Base-by-base conservation (phyloP, 2,888 invertebrate species). In the Volucella zonaria region DNA sequence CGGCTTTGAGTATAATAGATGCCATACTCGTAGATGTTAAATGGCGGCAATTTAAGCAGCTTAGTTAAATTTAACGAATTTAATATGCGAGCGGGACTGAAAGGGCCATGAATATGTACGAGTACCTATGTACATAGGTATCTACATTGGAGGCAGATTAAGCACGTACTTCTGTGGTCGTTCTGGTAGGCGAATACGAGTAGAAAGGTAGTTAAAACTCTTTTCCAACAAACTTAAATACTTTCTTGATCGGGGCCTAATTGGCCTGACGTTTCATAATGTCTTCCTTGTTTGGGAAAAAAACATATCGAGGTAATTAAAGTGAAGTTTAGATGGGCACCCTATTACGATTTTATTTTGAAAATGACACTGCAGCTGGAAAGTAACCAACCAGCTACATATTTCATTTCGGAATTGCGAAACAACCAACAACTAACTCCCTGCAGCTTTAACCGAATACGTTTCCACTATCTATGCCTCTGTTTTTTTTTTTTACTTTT, bases 41-140 rank as follows among this genome's bases (percentile, higher is more conserved):
- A 79, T 70, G 82, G 59, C 66, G 79, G 74, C 70, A 70, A 70
- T 79, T 79, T 83, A 83, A 83, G 75, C 74, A 59, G 79, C 73
- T 83, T 79, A 83, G 74, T 83, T 75, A 79, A 79, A 83, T 83
- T 79, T 52, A 75, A 79, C 64, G 74, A 74, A 74, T 51, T 74
- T 59, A 74, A 74, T 78, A 64, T 79, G 82, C 61, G 54, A 78
- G 23, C 62, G 40, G 42, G 49, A 40, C 40, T 52, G 18, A 23
- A 40, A 42, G 8, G 15, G 49, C 2, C 47, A 59, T 14, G 78
- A 54, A 78, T 62, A 73, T 74, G 45, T 62, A 54, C 3, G 4
- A 18, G 54, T 54, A 54, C 31, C 4, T 68, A 52, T 31, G 12
- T 62, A 54, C 31, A 0, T 68, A 52, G 15, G 12, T 62, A 74